Base-by-base conservation (phyloP, 2,888 invertebrate genomes). In the Tineola bisselliella region DNA sequence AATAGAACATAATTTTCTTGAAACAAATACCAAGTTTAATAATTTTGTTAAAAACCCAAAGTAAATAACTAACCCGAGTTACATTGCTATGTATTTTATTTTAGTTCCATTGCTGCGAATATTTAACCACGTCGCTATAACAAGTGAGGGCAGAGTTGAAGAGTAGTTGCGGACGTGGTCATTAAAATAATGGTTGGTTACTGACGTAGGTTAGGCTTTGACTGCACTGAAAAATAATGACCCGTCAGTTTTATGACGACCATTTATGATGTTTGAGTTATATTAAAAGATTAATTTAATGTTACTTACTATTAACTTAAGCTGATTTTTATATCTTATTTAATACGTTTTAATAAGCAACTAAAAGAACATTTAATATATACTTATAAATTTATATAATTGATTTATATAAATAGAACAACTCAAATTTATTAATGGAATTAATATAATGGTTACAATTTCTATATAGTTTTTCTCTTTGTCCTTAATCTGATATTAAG, bases 181-280 rank as follows among this genome's bases (percentile, higher is more conserved):
- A 58, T 58, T 58, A 58, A 58, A 33, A 33, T 58, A 58, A 58
- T 58, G 58, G 19, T 25, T 58, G 33, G 58, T 48, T 54, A 54
- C 19, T 54, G 48, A 48, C 48, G 54, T 54, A 17, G 52, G 15
- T 52, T 52, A 52, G 18, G 52, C 52, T 52, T 52, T 17, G 17
- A n/a, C 18, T 52, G 18, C 52, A 52, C 52, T 52, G 4, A 17
- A 52, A 52, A 15, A 13, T 52, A 52, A 52, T 43, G 43, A 43
- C 43, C 13, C n/a, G 43, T 13, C 43, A n/a, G 43, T 4, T 43
- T 43, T 43, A 25, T 25, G 25, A 10, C n/a, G 38, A 38, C 5
- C 38, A n/a, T 38, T 38, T 38, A 38, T 38, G 38, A 38, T 38
- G 38, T 38, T 38, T 38, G n/a, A 38, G 38, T 38, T 38, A 31